Evolutionary conservation across 2,888 invertebrate genomes (phyloP).

Genomic region (Leptopilina myrica): DNA sequence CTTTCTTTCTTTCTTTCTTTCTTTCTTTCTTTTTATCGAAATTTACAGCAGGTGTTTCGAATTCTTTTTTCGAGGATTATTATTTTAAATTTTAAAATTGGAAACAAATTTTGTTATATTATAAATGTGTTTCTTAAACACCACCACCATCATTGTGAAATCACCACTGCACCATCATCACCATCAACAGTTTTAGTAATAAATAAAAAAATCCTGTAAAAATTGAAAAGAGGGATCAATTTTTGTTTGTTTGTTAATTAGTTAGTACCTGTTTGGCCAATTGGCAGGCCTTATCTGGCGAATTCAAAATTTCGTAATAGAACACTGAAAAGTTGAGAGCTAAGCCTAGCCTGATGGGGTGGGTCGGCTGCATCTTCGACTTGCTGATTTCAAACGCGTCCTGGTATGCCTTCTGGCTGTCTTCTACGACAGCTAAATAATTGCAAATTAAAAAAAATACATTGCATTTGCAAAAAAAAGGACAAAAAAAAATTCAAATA

Average conservation of each 20-base stretch:
- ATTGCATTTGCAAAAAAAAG: neutral
- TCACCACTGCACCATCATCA: slow-evolving; percentile 52
- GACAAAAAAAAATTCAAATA: too few relatives aligned
- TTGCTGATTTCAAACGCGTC: slow-evolving; percentile 98
- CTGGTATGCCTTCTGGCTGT: slow-evolving; percentile 97
- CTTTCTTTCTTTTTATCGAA: neutral
- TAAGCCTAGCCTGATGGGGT: slow-evolving; percentile 98
- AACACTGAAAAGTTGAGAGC: slow-evolving; percentile 92
- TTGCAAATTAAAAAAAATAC: slow-evolving; percentile 22
- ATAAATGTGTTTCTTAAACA: neutral
- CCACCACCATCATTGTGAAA: slow-evolving; percentile 49
- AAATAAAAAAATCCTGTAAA: slow-evolving; percentile 19
- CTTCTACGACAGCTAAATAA: slow-evolving; percentile 90
- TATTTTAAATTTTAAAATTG: neutral
- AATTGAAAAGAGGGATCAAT: neutral
- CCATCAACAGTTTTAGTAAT: slow-evolving; percentile 41
- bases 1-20: too few relatives aligned
- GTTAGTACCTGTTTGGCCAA: slow-evolving; percentile 81
- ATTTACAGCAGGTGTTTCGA: slow-evolving; percentile 30
- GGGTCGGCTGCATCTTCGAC: slow-evolving; percentile 98
- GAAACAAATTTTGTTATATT: neutral
- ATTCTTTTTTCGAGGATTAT: neutral
- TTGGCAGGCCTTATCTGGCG: slow-evolving; percentile 83
- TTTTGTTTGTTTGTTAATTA: slow-evolving; percentile 44
- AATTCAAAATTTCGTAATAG: slow-evolving; percentile 87